Evolutionary conservation across 2,797 vertebrate genomes (phyloP).

Genomic region (Thaleichthys pacificus): DNA sequence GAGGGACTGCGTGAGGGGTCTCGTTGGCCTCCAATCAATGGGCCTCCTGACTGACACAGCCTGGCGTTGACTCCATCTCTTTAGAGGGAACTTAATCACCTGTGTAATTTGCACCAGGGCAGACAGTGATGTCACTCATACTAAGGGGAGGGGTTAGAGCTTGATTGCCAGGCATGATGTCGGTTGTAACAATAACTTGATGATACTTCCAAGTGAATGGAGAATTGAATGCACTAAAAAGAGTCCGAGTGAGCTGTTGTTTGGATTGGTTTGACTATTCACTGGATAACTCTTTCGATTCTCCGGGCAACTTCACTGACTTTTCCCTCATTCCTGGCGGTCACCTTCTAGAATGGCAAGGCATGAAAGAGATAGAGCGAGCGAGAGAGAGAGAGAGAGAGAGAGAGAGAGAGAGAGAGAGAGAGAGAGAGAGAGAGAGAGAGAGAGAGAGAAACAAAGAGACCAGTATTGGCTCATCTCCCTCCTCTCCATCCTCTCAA

Average conservation of each 20-base stretch:
- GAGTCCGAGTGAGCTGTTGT: not conserved
- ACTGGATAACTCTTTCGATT: not conserved
- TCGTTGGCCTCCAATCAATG: conserved; percentile 71
- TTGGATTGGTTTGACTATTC: not conserved
- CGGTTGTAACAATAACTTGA: no score
- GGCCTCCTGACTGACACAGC: conserved; percentile 63
- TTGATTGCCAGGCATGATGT: conserved; percentile 36
- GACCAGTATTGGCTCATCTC: conserved; percentile 11
- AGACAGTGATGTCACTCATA: conserved; percentile 30
- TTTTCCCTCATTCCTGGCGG: conserved; percentile 31
- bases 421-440: conserved; percentile 29
- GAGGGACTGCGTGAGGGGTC: conserved; percentile 45
- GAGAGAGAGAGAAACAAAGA: conserved; percentile 3
- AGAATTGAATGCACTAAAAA: not conserved
- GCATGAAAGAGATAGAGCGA: conserved; percentile 34
- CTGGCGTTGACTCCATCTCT: conserved; percentile 61
- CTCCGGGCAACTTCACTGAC: conserved; percentile 28
- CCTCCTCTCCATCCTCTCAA: conserved; percentile 25
- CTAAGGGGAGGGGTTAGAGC: conserved; percentile 68
- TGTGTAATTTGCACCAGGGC: conserved; percentile 46
- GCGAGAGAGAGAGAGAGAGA: conserved; percentile 22
- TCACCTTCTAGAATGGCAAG: conserved; percentile 55
- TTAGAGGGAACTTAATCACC: conserved; percentile 72
- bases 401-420: conserved; percentile 23
- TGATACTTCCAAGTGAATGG: not conserved